phyloP scores from a whole-genome alignment of 2,113 vertebrate genomes.

The Galemys pyrenaicus region DNA sequence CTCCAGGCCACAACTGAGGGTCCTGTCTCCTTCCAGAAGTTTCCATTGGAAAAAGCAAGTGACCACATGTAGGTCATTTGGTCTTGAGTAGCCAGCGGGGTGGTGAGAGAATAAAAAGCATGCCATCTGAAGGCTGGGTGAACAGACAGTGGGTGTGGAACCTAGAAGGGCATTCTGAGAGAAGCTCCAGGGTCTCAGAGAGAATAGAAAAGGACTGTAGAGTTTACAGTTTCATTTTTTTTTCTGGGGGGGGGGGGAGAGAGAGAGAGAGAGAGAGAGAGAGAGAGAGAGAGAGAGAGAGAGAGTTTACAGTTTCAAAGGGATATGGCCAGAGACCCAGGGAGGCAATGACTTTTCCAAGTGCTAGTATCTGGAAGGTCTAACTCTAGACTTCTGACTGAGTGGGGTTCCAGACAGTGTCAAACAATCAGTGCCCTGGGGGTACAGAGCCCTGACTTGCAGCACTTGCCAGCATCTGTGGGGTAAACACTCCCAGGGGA shows the following conservation, averaged over 20 bases:
- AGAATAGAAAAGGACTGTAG: background rate
- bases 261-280: too few relatives aligned
- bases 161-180: background rate
- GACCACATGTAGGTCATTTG: background rate
- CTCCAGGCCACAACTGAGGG: background rate
- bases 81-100: background rate
- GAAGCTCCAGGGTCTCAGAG: background rate
- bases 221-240: background rate
- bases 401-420: rapidly evolving
- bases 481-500: background rate
- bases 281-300: too few relatives aligned
- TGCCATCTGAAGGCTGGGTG: background rate
- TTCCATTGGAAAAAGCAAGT: background rate
- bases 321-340: background rate
- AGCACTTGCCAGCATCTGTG: background rate
- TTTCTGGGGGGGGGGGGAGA: too few relatives aligned
- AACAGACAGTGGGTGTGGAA: too few relatives aligned
- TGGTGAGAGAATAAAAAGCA: background rate
- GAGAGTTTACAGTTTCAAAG: too few relatives aligned
- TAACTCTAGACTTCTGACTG: background rate
- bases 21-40: background rate
- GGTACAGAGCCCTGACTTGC: background rate
- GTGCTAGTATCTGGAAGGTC: background rate
- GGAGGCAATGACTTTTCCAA: background rate
- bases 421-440: background rate